phyloP scores from a whole-genome alignment of 2,113 vertebrate genomes.

The Galemys pyrenaicus region DNA sequence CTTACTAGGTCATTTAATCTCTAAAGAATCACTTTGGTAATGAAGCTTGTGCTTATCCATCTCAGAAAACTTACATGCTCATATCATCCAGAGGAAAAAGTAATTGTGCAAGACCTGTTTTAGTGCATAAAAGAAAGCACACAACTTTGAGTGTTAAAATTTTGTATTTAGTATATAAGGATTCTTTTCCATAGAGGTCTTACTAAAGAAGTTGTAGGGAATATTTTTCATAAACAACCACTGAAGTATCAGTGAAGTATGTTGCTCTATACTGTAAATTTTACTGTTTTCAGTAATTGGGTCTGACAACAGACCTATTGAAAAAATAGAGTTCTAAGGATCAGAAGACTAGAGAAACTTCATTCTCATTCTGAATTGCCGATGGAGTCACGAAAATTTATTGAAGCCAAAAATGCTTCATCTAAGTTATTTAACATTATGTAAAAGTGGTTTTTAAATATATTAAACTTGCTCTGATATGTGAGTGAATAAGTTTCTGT shows the following conservation, averaged over 20 bases:
- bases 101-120: too few relatives aligned
- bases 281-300: conserved; percentile 15
- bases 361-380: conserved; percentile 2
- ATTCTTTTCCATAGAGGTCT: background rate
- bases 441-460: conserved; percentile 35
- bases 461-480: background rate
- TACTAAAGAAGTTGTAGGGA: background rate
- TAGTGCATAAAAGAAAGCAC: background rate
- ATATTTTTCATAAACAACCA: background rate
- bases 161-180: background rate
- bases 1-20: background rate
- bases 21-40: background rate
- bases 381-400: background rate
- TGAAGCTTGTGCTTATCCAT: background rate
- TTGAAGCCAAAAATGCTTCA: background rate
- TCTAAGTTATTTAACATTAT: background rate
- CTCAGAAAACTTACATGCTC: background rate
- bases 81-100: background rate
- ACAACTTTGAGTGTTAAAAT: background rate
- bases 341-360: background rate
- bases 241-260: conserved; percentile 23
- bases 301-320: background rate
- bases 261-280: conserved; percentile 6
- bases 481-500: background rate
- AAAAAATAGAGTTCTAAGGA: background rate